Conservation (phyloP, 2,797 vertebrate species). For the Acanthurus lineatus region DNA sequence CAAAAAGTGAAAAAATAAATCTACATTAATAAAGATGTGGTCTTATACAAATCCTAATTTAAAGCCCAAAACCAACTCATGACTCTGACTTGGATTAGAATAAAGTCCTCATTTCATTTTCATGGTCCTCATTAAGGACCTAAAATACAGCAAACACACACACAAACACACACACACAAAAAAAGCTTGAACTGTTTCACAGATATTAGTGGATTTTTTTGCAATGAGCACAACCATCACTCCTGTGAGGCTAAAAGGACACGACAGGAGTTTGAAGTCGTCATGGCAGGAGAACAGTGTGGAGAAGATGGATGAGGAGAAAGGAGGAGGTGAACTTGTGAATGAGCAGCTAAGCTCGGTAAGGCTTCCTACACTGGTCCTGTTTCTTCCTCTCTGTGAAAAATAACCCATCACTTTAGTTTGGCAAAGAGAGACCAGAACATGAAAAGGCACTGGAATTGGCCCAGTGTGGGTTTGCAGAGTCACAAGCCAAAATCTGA, state of each 20-base stretch:
- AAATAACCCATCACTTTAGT: slow-evolving; percentile 34
- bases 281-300: slow-evolving; percentile 25
- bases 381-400: slow-evolving; percentile 40
- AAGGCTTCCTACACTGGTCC: slow-evolving; percentile 30
- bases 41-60: slow-evolving; percentile 13
- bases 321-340: slow-evolving; percentile 24
- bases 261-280: slow-evolving; percentile 67
- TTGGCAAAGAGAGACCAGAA: slow-evolving; percentile 31
- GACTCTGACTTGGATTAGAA: slow-evolving; percentile 2
- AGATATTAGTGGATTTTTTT: slow-evolving; percentile 12
- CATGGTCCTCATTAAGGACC: slow-evolving; percentile 10
- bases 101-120: background rate
- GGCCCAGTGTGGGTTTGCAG: slow-evolving; percentile 51
- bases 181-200: slow-evolving; percentile 18
- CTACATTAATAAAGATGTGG: background rate
- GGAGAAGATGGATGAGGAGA: slow-evolving; percentile 52
- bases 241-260: slow-evolving; percentile 50
- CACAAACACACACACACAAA: background rate
- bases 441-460: slow-evolving; percentile 41
- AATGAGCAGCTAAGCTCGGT: slow-evolving; percentile 49
- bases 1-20: background rate
- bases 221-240: slow-evolving; percentile 12
- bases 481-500: slow-evolving; percentile 40
- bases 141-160: slow-evolving; percentile 23
- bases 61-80: background rate